These are phyloP conservation scores for Axea sp. DNA, from an alignment of 2,888 invertebrate species.

Conservation along the genomic window DNA sequence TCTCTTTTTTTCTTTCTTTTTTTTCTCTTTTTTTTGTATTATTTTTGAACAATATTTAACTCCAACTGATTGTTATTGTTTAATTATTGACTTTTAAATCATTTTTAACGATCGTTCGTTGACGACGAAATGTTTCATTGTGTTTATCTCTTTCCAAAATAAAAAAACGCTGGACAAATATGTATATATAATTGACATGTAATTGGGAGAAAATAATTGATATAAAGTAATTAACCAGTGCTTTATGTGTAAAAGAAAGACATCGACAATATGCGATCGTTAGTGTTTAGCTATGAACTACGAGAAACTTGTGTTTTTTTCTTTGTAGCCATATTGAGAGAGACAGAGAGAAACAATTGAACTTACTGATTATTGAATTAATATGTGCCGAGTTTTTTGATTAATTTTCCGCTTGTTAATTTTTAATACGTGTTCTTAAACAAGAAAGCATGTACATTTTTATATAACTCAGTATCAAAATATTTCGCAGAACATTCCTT, in stretches of 20 bases:
- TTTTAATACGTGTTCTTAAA: slow-evolving; percentile 31
- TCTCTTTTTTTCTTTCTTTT: no score
- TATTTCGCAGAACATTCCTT: slow-evolving; percentile 55
- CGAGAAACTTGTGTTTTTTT: slow-evolving; percentile 19
- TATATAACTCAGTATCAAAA: slow-evolving; percentile 45
- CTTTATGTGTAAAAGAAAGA: slow-evolving; percentile 32
- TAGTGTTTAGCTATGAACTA: slow-evolving; percentile 14
- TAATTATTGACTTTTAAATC: no score
- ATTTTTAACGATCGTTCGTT: slow-evolving; percentile 9
- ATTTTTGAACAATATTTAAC: no score
- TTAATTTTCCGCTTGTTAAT: slow-evolving; percentile 51
- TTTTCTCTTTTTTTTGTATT: no score
- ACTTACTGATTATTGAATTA: slow-evolving; percentile 15
- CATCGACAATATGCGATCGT: slow-evolving; percentile 38
- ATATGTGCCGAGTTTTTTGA: slow-evolving; percentile 32
- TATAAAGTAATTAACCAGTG: slow-evolving; percentile 13
- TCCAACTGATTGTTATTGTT: no score
- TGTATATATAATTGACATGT: slow-evolving; percentile 41
- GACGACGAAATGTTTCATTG: slow-evolving; percentile 12
- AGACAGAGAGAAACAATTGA: slow-evolving; percentile 52
- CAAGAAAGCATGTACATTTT: slow-evolving; percentile 58
- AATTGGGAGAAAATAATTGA: slow-evolving; percentile 7
- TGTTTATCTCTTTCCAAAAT: slow-evolving; percentile 20
- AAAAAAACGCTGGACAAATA: slow-evolving; percentile 16
- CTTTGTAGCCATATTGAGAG: slow-evolving; percentile 29